Conservation (phyloP, 2,797 vertebrate species). For the Sebastolobus altivelis region DNA sequence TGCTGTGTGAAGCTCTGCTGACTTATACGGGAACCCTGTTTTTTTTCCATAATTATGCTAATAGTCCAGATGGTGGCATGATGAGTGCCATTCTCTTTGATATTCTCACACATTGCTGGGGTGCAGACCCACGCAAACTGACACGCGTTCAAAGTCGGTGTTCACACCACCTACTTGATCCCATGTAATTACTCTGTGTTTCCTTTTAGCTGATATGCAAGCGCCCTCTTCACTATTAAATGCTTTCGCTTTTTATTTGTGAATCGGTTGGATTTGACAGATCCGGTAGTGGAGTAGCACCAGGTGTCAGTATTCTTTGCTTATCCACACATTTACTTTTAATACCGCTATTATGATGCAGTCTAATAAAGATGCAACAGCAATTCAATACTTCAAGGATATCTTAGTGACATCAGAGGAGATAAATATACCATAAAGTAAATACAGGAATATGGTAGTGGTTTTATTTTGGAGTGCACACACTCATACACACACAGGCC, state of each 20-base stretch:
- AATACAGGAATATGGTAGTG: constrained; percentile 7
- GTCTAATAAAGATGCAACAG: constrained; percentile 4
- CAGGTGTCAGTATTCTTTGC: constrained; percentile 36
- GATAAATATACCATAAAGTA: not conserved
- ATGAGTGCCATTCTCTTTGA: constrained; percentile 81
- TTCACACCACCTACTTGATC: constrained; percentile 69
- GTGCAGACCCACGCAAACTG: constrained; percentile 70
- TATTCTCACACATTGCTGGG: constrained; percentile 73
- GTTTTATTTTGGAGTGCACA: constrained; percentile 40
- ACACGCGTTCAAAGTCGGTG: constrained; percentile 70
- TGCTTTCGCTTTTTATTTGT: constrained; percentile 51
- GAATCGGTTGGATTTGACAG: constrained; percentile 43
- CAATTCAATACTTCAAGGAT: not conserved
- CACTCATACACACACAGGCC: constrained; percentile 48
- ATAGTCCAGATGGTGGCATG: constrained; percentile 84
- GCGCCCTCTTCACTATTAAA: constrained; percentile 55
- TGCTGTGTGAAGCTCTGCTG: constrained; percentile 75
- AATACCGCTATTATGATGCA: not conserved
- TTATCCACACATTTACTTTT: constrained; percentile 29
- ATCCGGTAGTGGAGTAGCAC: constrained; percentile 40
- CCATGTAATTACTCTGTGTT: constrained; percentile 60
- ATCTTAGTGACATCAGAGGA: not conserved
- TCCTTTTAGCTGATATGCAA: constrained; percentile 51
- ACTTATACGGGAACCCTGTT: constrained; percentile 73
- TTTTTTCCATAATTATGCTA: constrained; percentile 84